These are phyloP conservation scores for Desoria tigrina DNA, from an alignment of 2,888 invertebrate genomes.

Conservation along the genomic window DNA sequence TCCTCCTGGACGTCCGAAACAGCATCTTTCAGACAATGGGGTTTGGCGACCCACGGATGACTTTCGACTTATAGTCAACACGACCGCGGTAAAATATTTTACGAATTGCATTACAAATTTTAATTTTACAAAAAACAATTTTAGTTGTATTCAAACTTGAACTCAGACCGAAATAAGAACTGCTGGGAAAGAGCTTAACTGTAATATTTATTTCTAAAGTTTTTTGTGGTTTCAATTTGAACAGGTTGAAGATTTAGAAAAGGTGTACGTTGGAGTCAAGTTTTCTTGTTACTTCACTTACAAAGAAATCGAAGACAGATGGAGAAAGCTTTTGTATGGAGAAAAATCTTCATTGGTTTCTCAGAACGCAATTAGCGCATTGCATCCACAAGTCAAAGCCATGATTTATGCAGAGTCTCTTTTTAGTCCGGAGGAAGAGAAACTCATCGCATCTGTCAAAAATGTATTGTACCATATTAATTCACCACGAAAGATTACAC, in stretches of 20 bases:
- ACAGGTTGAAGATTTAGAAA: constrained; percentile 64
- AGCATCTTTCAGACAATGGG: constrained; percentile 62
- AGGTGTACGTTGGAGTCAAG: constrained; percentile 84
- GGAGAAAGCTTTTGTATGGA: constrained; percentile 94
- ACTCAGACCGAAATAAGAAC: too few relatives aligned
- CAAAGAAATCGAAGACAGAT: constrained; percentile 90
- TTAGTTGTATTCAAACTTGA: too few relatives aligned
- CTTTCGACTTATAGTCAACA: constrained; percentile 85
- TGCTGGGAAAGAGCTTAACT: too few relatives aligned
- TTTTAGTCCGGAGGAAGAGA: constrained; percentile 87
- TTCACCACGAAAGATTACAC: constrained; percentile 10
- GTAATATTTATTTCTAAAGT: too few relatives aligned
- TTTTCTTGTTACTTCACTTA: constrained; percentile 94
- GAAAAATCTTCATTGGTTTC: constrained; percentile 89
- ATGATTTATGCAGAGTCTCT: constrained; percentile 84
- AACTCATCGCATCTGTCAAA: constrained; percentile 75
- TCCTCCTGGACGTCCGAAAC: constrained; percentile 10
- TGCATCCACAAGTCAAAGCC: constrained; percentile 86
- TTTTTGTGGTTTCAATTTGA: neutral
- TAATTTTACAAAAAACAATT: too few relatives aligned
- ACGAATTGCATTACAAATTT: too few relatives aligned
- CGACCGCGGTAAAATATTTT: constrained; percentile 79
- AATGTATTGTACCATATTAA: constrained; percentile 2
- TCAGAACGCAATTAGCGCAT: constrained; percentile 86
- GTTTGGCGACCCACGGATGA: constrained; percentile 98